Evolutionary conservation across 1,140 invertebrate genomes (phyloP), one percentile per base, ranked within the genome.

Genomic region (Microplitis demolitor): DNA sequence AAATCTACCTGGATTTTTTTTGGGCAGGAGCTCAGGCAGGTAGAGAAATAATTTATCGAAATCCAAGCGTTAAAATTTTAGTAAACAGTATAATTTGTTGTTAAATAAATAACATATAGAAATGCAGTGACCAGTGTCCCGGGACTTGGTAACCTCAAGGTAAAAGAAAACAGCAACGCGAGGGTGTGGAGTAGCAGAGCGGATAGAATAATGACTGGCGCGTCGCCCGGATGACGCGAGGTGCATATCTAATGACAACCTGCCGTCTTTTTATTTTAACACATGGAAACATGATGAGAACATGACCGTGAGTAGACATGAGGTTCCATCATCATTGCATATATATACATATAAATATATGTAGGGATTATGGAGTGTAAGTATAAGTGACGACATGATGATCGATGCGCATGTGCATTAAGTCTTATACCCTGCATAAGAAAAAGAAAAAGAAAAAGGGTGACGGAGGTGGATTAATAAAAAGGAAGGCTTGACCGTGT

Each of bases 161-260:
- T 34, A n/a, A 33, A 45, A 3, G 39, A 45, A 45, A 45, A 45
- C 54, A 31, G n/a, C 4, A 35, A 39, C 8, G 9, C 34, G 5
- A 54, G 24, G 54, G 54, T 45, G 45, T 33, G 63, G 69, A 74
- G 72, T 73, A 77, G 75, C 77, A 45, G 80, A 77, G 72, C 80
- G 82, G 80, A 83, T 82, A 78, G 83, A 83, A 83, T 83, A 85
- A 84, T 82, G 82, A 82, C 83, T 77, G 51, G 14, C 79, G 79
- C 78, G 81, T 80, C 79, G 77, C 77, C 80, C 71, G 77, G 81
- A 83, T 82, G 78, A 85, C 82, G 81, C 77, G 81, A 81, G 82
- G 77, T 85, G 83, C 83, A 84, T 85, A 84, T 82, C 83, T 84
- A 83, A 84, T 82, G 76, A 74, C 77, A 71, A 74, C 62, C 50